Base-by-base conservation (phyloP, 2,113 vertebrate species). In the Platichthys flesus region DNA sequence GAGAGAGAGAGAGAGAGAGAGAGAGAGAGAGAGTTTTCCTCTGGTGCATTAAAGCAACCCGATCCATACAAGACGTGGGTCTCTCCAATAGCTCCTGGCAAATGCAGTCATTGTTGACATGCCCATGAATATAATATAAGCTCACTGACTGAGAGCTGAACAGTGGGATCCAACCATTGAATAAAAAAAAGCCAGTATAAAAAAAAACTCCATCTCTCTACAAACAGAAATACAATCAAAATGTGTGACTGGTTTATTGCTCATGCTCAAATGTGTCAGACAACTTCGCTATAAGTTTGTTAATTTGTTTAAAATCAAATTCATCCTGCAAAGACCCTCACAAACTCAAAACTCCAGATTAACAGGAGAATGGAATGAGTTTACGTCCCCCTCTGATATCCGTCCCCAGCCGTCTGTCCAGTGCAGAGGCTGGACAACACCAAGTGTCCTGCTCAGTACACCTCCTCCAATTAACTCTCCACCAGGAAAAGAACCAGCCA, bases 391-490 rank as follows among this genome's bases (percentile, higher is more conserved):
- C 35, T 37, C 58, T 2, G 61, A 15, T n/a, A 16, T 54, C 21
- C 47, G 52, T 31, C 9, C 28, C 21, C 12, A 58, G 14, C 57
- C 24, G 21, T 65, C 45, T 14, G 23, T 66, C 69, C 69, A 16
- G 15, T 14, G 6, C 18, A 37, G 47, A 9, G 76, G 52, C 65
- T 69, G 72, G 60, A 66, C 61, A 72, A 42, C 73, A 42, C 12
- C 45, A 65, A 70, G 62, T 21, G 64, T 61, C 47, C 45, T 51
- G 23, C 62, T 76, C 12, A 72, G 78, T 86, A 69, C 71, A 54
- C 67, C 56, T 79, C 68, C 62, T 55, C 78, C 76, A 90, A 85
- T 91, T 85, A 91, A 91, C 79, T 84, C 85, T 82, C 81, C 73
- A 51, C 67, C 9, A 56, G 51, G 63, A 57, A 6, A 76, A 6